phyloP scores from a whole-genome alignment of 2,797 vertebrate species.

The Chelonia mydas region DNA sequence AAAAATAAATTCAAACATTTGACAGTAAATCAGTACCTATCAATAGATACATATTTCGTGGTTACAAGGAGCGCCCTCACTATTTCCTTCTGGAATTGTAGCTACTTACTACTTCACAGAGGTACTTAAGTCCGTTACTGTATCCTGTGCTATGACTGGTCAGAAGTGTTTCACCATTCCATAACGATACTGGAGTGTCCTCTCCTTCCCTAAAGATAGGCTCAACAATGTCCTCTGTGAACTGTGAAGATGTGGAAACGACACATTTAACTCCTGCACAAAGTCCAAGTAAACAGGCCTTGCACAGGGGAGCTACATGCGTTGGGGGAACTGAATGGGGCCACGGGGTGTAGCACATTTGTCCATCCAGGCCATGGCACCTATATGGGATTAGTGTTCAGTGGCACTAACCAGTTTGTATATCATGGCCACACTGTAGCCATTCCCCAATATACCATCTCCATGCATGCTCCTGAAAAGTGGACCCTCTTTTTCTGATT shows the following conservation, averaged over 20 bases:
- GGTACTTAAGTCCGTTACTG: background rate
- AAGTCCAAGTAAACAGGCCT: background rate
- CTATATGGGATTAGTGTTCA: background rate
- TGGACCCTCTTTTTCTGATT: background rate
- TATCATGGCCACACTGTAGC: background rate
- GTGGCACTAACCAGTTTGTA: background rate
- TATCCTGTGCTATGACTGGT: background rate
- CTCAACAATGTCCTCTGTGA: background rate
- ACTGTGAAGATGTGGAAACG: background rate
- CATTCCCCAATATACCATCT: too few species aligned
- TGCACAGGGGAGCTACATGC: background rate
- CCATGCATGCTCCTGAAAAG: background rate
- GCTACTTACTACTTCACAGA: background rate
- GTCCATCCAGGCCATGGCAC: background rate
- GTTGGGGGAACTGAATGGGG: background rate
- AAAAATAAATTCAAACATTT: background rate
- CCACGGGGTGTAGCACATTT: background rate
- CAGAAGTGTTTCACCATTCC: background rate
- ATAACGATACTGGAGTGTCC: background rate
- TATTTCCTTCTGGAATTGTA: background rate
- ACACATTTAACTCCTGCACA: background rate
- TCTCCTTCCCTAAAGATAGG: background rate
- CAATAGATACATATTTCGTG: background rate
- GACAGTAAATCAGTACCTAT: background rate
- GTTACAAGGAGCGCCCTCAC: background rate